phyloP scores from a whole-genome alignment of 1,140 invertebrate genomes.

The Lordiphosa clarofinis region DNA sequence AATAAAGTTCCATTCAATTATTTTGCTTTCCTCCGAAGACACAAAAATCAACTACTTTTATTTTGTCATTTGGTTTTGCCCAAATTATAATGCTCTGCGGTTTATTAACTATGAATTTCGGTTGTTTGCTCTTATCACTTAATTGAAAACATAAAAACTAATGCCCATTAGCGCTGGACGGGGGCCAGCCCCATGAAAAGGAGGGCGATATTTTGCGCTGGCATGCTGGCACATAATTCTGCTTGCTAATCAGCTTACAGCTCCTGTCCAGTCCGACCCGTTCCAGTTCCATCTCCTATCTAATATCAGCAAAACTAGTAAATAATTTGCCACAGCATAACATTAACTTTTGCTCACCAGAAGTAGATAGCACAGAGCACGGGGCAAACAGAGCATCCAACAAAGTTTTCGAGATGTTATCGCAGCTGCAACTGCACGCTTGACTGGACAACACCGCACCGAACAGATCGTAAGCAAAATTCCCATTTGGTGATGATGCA shows the following conservation, averaged over 20 bases:
- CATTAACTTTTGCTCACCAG: slow-evolving; percentile 11
- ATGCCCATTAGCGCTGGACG: slow-evolving; percentile 30
- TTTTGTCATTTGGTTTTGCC: background rate
- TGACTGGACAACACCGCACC: slow-evolving; percentile 15
- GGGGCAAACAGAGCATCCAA: slow-evolving; percentile 4
- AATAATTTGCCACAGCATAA: slow-evolving; percentile 39
- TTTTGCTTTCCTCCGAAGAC: too few species aligned
- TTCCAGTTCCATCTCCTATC: slow-evolving; percentile 2
- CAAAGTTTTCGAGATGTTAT: slow-evolving; percentile 19
- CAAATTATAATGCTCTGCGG: slow-evolving; percentile 6
- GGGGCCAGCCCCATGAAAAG: too few species aligned
- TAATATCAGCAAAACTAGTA: slow-evolving; percentile 18
- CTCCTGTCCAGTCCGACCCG: slow-evolving; percentile 9
- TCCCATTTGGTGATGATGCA: background rate
- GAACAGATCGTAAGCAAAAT: slow-evolving; percentile 10
- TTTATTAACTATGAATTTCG: slow-evolving; percentile 20
- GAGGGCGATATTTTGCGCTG: background rate
- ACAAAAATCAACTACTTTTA: too few species aligned
- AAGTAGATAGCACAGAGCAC: background rate
- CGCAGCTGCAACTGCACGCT: slow-evolving; percentile 30
- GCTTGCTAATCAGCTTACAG: slow-evolving; percentile 59
- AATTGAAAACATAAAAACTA: slow-evolving; percentile 58
- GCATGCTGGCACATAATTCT: slow-evolving; percentile 10
- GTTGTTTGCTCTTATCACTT: slow-evolving; percentile 42
- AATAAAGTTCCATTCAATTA: too few species aligned